Conservation (phyloP, 2,797 vertebrate genomes). For the Chromobotia macracanthus region DNA sequence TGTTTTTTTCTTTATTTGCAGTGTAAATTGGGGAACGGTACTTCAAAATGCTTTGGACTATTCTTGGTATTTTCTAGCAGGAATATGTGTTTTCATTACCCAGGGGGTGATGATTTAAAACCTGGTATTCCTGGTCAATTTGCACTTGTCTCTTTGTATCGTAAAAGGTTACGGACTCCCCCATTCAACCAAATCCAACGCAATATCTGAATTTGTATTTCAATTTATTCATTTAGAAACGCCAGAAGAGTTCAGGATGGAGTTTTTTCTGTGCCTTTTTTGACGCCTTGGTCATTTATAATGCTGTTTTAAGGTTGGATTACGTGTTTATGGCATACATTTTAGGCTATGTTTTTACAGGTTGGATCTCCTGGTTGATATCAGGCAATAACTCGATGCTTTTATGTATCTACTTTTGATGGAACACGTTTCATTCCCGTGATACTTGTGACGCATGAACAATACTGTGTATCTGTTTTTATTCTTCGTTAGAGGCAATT, state of each 20-base stretch:
- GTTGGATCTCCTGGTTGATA: conserved; percentile 12
- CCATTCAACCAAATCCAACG: conserved; percentile 43
- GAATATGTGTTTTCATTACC: conserved; percentile 32
- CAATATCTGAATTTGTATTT: conserved; percentile 55
- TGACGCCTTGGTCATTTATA: conserved; percentile 43
- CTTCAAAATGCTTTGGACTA: conserved; percentile 49
- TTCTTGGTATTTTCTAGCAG: conserved; percentile 46
- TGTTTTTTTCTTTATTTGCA: conserved; percentile 54
- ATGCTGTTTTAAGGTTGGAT: conserved; percentile 40
- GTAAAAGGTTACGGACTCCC: conserved; percentile 39
- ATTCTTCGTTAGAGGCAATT: conserved; percentile 59
- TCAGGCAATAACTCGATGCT: conserved; percentile 36
- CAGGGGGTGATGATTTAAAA: conserved; percentile 55
- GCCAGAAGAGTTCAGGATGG: conserved; percentile 33
- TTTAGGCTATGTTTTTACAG: conserved; percentile 33
- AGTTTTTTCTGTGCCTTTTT: conserved; percentile 53
- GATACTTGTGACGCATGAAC: conserved; percentile 5
- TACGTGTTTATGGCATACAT: conserved; percentile 6
- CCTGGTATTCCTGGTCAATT: conserved; percentile 64
- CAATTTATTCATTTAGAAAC: conserved; percentile 37
- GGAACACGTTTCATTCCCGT: conserved; percentile 39
- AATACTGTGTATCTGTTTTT: conserved; percentile 41
- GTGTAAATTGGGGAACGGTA: conserved; percentile 60
- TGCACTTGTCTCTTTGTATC: conserved; percentile 60
- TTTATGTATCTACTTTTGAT: conserved; percentile 54